A percentile compares a stretch with the other conserved stretches of the same genome.
Evolutionary conservation across 53 echinoderm and acorn worm genomes (phyloP).

Genomic region (Holothuria scabra): DNA sequence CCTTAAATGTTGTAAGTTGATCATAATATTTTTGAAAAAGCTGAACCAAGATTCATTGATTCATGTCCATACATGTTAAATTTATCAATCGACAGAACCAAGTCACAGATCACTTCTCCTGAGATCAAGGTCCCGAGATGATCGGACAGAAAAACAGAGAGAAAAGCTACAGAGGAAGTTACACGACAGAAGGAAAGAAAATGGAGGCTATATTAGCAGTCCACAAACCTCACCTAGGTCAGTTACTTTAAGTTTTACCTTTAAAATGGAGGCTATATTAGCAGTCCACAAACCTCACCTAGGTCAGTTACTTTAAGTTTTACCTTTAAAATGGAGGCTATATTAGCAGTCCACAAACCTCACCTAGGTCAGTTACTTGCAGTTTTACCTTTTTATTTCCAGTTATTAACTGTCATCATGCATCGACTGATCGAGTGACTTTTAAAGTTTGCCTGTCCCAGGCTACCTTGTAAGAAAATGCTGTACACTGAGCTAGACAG

Average conservation of each 20-base stretch:
- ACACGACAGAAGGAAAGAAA: conserved; percentile 73
- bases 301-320: conserved; percentile 30
- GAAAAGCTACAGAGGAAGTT: conserved; percentile 95
- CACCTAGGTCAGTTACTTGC: conserved; percentile 63
- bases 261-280: conserved; percentile 63
- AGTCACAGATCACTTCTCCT: conserved; percentile 72
- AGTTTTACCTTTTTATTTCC: too few species aligned
- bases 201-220: conserved; percentile 69
- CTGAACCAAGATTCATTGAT: too few species aligned
- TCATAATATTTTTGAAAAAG: too few species aligned
- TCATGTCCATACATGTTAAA: too few species aligned
- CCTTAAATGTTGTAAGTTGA: too few species aligned
- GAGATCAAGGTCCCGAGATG: conserved; percentile 80
- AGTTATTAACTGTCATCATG: too few species aligned
- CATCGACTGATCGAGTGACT: too few species aligned
- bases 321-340: conserved; percentile 56
- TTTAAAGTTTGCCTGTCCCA: too few species aligned
- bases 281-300: conserved; percentile 95
- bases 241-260: not conserved
- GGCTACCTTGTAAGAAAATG: too few species aligned
- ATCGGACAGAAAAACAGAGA: conserved; percentile 90
- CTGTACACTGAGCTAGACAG: too few species aligned
- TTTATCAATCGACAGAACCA: conserved; percentile 46
- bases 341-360: conserved; percentile 87
- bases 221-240: conserved; percentile 92